phyloP scores from a whole-genome alignment of 2,888 invertebrate species.

The Horisme vitalbata region DNA sequence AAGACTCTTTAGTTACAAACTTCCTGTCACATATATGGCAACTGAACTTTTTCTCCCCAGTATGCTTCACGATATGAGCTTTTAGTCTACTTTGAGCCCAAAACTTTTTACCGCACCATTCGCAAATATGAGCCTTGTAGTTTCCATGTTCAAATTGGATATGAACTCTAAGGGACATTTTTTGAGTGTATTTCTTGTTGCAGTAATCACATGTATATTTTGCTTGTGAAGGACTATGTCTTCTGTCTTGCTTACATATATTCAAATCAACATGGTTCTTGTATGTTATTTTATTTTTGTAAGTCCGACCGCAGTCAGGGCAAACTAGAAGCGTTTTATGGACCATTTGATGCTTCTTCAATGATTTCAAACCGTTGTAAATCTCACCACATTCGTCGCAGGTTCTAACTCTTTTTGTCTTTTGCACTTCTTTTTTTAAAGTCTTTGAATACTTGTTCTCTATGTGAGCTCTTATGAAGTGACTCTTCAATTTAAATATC shows the following conservation, averaged over 20 bases:
- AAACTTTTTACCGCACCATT: constrained; percentile 69
- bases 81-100: constrained; percentile 66
- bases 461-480: constrained; percentile 59
- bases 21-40: constrained; percentile 59
- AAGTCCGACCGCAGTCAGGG: constrained; percentile 60
- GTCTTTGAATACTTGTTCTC: constrained; percentile 52
- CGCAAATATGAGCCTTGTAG: constrained; percentile 63
- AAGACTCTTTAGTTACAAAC: constrained; percentile 66
- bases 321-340: constrained; percentile 58
- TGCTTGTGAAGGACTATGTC: constrained; percentile 47
- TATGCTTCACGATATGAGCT: constrained; percentile 69
- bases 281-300: constrained; percentile 59
- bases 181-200: constrained; percentile 67
- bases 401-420: constrained; percentile 44
- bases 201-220: constrained; percentile 69
- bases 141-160: constrained; percentile 70
- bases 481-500: constrained; percentile 50
- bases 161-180: constrained; percentile 65
- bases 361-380: constrained; percentile 51
- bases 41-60: constrained; percentile 61
- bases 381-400: constrained; percentile 64
- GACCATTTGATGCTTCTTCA: constrained; percentile 57
- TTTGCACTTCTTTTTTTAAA: constrained; percentile 49
- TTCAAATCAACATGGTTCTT: constrained; percentile 60
- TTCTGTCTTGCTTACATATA: constrained; percentile 50